Evolutionary conservation across 2,113 vertebrate genomes (phyloP).

Genomic region (Fregetta grallaria): DNA sequence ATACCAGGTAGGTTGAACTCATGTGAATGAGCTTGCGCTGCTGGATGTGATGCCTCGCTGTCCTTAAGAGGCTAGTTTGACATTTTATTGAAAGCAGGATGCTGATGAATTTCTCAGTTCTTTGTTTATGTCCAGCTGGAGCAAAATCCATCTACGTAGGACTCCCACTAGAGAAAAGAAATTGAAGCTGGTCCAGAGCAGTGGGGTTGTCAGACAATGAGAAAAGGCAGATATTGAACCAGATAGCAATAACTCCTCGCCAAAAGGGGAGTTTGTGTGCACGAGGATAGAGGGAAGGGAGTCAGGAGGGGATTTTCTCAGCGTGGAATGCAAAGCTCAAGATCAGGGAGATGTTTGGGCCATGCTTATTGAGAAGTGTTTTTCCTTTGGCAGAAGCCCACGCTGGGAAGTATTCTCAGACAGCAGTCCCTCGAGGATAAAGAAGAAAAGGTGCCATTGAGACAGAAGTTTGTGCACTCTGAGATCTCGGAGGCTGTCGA

Average conservation of each 20-base stretch:
- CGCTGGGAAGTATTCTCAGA: conserved; percentile 39
- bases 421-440: conserved; percentile 83
- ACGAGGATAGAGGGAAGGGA: background rate
- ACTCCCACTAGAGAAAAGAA: background rate
- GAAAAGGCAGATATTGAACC: background rate
- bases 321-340: background rate
- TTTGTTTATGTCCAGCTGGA: background rate
- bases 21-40: background rate
- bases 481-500: conserved; percentile 95
- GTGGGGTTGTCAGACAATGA: background rate
- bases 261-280: background rate
- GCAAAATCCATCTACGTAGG: background rate
- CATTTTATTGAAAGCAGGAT: background rate
- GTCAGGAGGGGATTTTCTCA: background rate
- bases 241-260: background rate
- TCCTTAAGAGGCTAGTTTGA: background rate
- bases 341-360: background rate
- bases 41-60: fast-evolving
- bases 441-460: conserved; percentile 84
- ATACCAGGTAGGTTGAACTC: conserved; percentile 76
- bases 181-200: background rate
- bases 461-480: conserved; percentile 88
- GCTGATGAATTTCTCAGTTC: background rate
- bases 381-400: conserved; percentile 73
- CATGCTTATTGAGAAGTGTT: background rate